Percentiles rank a stretch among this genome's conserved stretches.
These are phyloP conservation scores for Sturnus vulgaris DNA, from an alignment of 2,113 vertebrate species.

Conservation along the genomic window DNA sequence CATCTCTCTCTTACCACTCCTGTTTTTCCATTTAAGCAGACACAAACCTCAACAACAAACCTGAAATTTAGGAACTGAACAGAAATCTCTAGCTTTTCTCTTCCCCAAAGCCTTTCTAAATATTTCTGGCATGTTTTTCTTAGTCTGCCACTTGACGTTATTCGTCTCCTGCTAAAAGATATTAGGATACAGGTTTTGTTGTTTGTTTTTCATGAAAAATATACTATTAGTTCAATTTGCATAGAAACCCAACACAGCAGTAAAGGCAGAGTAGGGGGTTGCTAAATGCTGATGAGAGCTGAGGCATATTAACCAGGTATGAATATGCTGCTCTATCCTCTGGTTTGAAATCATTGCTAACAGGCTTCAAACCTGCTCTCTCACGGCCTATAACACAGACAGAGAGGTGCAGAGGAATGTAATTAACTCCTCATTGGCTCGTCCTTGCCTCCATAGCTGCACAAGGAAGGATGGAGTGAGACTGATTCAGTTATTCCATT, in stretches of 20 bases:
- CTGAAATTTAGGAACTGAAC: background rate
- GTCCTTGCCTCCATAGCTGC: background rate
- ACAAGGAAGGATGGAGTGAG: background rate
- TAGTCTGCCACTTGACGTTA: background rate
- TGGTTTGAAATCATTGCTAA: slow-evolving; percentile 8
- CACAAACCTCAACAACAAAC: background rate
- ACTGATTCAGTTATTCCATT: background rate
- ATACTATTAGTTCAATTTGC: background rate
- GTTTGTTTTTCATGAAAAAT: background rate
- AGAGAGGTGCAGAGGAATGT: background rate
- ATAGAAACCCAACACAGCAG: background rate
- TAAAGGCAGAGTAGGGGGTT: background rate
- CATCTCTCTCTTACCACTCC: background rate
- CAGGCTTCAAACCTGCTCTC: slow-evolving; percentile 3
- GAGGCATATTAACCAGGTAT: background rate
- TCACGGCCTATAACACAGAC: background rate
- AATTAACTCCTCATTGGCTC: background rate
- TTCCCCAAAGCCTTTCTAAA: background rate
- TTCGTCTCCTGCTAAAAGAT: background rate
- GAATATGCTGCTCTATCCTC: background rate
- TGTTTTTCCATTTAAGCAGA: background rate
- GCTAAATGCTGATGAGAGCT: background rate
- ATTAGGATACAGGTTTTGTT: background rate
- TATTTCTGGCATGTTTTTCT: background rate
- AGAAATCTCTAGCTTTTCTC: background rate